Conservation (phyloP, 2,797 vertebrate species). For the Pterois miles region DNA sequence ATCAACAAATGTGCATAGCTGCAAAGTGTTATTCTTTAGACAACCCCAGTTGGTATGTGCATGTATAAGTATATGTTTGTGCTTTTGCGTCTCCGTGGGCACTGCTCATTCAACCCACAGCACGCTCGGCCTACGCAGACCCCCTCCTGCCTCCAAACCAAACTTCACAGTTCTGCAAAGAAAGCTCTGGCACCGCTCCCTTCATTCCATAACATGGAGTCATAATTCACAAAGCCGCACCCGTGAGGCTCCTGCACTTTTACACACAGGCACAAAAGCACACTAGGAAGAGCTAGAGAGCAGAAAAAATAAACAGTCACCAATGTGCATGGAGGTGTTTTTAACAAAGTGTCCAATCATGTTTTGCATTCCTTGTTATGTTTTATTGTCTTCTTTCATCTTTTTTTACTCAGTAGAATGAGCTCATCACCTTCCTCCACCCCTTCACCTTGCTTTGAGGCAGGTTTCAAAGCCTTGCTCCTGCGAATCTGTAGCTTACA, state of each 20-base stretch:
- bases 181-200: conserved; percentile 81
- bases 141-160: conserved; percentile 54
- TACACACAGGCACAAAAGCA: conserved; percentile 47
- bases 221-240: conserved; percentile 79
- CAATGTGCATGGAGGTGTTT: background rate
- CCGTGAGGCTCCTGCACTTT: conserved; percentile 48
- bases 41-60: background rate
- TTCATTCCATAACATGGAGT: conserved; percentile 85
- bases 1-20: background rate
- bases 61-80: conserved; percentile 3
- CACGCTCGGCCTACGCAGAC: conserved; percentile 35
- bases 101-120: conserved; percentile 33
- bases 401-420: conserved; percentile 29
- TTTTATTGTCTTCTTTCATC: conserved; percentile 17
- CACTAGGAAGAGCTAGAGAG: conserved; percentile 32
- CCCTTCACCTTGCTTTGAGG: conserved; percentile 47
- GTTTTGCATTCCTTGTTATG: background rate
- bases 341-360: conserved; percentile 9
- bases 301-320: conserved; percentile 50
- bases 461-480: conserved; percentile 57
- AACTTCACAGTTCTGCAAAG: conserved; percentile 74
- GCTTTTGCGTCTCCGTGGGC: conserved; percentile 41
- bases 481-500: conserved; percentile 42
- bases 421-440: conserved; percentile 53
- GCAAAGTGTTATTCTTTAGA: conserved; percentile 8